phyloP scores from a whole-genome alignment of 2,888 invertebrate species.

The Drosophila leonis region DNA sequence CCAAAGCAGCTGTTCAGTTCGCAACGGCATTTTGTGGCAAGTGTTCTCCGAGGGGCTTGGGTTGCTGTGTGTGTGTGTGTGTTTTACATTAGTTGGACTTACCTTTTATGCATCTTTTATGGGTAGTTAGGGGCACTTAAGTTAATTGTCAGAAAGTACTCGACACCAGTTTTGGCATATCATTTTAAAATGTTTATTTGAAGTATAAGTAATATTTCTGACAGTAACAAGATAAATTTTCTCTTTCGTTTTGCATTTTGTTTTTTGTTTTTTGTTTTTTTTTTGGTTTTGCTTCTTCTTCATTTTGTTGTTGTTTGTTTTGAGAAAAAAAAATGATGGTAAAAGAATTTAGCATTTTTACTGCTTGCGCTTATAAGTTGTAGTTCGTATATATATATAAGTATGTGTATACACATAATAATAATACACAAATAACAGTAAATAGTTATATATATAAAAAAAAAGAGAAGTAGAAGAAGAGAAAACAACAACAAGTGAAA shows the following conservation, averaged over 20 bases:
- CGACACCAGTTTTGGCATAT: slow-evolving; percentile 29
- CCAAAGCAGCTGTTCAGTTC: slow-evolving; percentile 54
- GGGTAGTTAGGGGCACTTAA: slow-evolving; percentile 8
- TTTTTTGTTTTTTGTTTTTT: slow-evolving; percentile 4
- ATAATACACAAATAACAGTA: slow-evolving; percentile 60
- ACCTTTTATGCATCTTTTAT: slow-evolving; percentile 28
- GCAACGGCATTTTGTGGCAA: slow-evolving; percentile 16
- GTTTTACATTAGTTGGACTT: slow-evolving; percentile 15
- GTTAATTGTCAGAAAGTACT: slow-evolving; percentile 19
- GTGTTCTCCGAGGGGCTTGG: background rate
- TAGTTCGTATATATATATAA: slow-evolving; percentile 21
- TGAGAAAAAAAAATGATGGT: slow-evolving; percentile 45
- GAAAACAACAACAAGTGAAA: slow-evolving; percentile 12
- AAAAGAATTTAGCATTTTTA: slow-evolving; percentile 52
- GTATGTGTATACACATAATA: slow-evolving; percentile 55
- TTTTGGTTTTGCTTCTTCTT: slow-evolving; percentile 6
- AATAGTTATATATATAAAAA: slow-evolving; percentile 39
- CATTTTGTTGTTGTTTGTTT: background rate
- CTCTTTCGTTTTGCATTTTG: slow-evolving; percentile 36
- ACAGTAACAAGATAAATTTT: slow-evolving; percentile 80
- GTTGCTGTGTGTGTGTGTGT: background rate
- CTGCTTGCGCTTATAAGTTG: slow-evolving; percentile 16
- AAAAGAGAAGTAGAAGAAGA: background rate
- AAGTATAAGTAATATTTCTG: slow-evolving; percentile 79
- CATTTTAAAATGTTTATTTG: slow-evolving; percentile 78